A percentile compares a stretch with the other conserved stretches of the same genome.
These are phyloP conservation scores for Tenthredo distinguenda DNA, from an alignment of 2,888 invertebrate species.

Conservation along the genomic window DNA sequence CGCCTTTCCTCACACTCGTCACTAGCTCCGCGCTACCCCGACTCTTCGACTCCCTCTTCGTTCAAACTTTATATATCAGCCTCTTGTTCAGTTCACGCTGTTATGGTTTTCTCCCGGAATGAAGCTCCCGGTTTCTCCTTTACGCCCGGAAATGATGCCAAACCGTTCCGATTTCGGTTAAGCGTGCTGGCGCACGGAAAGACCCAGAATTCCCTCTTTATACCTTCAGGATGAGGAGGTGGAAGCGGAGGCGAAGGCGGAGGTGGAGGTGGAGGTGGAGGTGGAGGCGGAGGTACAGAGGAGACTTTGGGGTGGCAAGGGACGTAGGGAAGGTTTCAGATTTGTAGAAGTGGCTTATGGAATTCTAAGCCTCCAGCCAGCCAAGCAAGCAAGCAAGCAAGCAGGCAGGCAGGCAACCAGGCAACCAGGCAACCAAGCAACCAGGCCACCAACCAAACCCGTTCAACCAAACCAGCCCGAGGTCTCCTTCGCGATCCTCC, in stretches of 20 bases:
- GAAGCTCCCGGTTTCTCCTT: slow-evolving; percentile 34
- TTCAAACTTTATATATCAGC: slow-evolving; percentile 51
- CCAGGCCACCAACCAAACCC: background rate
- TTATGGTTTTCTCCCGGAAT: slow-evolving; percentile 49
- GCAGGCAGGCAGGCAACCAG: background rate
- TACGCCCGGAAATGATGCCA: slow-evolving; percentile 49
- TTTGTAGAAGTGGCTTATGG: slow-evolving; percentile 59
- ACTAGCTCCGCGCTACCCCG: background rate
- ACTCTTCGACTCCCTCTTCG: slow-evolving; percentile 30
- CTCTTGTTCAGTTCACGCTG: slow-evolving; percentile 53
- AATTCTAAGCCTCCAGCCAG: slow-evolving; percentile 54
- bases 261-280: background rate
- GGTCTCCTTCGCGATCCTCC: slow-evolving; percentile 18
- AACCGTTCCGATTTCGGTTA: slow-evolving; percentile 53
- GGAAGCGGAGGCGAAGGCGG: background rate
- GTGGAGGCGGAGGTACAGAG: background rate
- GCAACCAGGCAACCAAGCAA: background rate
- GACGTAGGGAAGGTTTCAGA: slow-evolving; percentile 46
- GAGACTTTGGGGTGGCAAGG: slow-evolving; percentile 31
- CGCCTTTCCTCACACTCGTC: slow-evolving; percentile 30
- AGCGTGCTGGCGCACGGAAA: slow-evolving; percentile 44
- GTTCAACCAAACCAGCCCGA: slow-evolving; percentile 1
- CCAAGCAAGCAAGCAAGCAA: background rate
- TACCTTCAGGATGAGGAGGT: slow-evolving; percentile 2
- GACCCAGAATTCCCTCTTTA: slow-evolving; percentile 37